Conservation (phyloP, 1,140 invertebrate genomes). For the Ceratoteleas bidentatus region DNA sequence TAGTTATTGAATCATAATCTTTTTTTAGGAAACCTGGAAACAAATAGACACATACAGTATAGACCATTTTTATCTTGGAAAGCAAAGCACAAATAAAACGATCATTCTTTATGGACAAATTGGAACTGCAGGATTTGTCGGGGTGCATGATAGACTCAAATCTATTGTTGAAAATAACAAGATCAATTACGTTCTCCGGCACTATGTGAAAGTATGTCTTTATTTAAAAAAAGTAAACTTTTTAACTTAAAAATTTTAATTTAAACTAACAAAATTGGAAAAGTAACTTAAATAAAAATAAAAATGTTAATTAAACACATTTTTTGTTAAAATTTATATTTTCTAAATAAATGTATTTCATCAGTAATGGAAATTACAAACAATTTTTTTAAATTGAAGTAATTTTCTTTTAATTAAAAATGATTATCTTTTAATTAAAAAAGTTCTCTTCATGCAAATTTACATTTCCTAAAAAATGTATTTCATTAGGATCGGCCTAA, state of each 20-base stretch:
- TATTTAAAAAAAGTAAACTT: background rate
- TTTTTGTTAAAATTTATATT: too few relatives aligned
- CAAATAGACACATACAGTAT: constrained; percentile 86
- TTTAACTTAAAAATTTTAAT: constrained; percentile 1
- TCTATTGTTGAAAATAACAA: constrained; percentile 85
- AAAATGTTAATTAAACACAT: too few relatives aligned
- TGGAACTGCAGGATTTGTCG: constrained; percentile 87
- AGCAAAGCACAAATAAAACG: constrained; percentile 85
- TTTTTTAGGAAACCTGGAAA: constrained; percentile 72
- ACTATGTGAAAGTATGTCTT: constrained; percentile 88
- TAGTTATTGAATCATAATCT: background rate
- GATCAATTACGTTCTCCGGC: constrained; percentile 93
- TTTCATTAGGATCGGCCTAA: constrained; percentile 83
- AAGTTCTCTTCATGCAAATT: too few relatives aligned
- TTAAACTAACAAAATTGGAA: too few relatives aligned
- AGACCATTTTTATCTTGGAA: constrained; percentile 92
- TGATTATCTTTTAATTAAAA: too few relatives aligned
- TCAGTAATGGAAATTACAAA: too few relatives aligned
- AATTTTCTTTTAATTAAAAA: too few relatives aligned
- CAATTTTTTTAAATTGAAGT: too few relatives aligned
- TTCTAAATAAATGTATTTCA: too few relatives aligned
- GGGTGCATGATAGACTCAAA: constrained; percentile 88
- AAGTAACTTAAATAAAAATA: too few relatives aligned
- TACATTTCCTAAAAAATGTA: constrained; percentile 4
- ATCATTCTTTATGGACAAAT: constrained; percentile 94